Conservation (phyloP, 2,888 invertebrate genomes). For the Alloplasta piceator region DNA sequence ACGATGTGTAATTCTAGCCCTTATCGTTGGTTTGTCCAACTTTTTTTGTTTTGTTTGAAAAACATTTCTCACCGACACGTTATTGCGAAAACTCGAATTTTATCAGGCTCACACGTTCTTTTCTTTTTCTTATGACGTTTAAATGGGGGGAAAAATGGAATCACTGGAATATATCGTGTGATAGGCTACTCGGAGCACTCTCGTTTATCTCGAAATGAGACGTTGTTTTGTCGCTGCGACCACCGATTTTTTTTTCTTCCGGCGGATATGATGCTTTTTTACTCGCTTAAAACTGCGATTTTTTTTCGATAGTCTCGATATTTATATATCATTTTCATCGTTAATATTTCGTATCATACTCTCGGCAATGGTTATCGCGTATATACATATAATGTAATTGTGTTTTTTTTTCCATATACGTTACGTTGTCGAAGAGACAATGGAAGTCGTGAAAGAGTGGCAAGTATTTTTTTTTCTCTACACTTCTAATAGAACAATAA, state of each 20-base stretch:
- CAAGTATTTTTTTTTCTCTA: conserved; percentile 47
- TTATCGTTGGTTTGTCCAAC: too few species aligned
- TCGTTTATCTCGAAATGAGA: conserved; percentile 15
- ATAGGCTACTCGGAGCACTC: conserved; percentile 35
- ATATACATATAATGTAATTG: conserved; percentile 32
- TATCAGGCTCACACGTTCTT: background rate
- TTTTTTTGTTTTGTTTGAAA: too few species aligned
- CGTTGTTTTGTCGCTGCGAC: background rate
- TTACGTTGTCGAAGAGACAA: conserved; percentile 57
- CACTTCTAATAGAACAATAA: conserved; percentile 60
- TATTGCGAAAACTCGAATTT: background rate
- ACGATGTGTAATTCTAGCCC: too few species aligned
- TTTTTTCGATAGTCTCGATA: conserved; percentile 35
- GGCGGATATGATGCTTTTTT: conserved; percentile 24
- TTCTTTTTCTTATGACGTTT: conserved; percentile 14
- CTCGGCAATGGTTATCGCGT: conserved; percentile 48
- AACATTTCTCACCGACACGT: too few species aligned
- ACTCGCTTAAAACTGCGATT: conserved; percentile 45
- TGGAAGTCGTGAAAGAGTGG: conserved; percentile 63
- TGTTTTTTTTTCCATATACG: conserved; percentile 30
- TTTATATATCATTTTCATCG: conserved; percentile 24
- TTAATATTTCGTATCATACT: conserved; percentile 41
- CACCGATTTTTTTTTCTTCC: conserved; percentile 4
- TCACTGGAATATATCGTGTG: conserved; percentile 55
- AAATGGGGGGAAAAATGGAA: conserved; percentile 46